A percentile compares a stretch with the other conserved stretches of the same genome.
Evolutionary conservation across 2,797 vertebrate genomes (phyloP).

Genomic region (Nannoperca australis): DNA sequence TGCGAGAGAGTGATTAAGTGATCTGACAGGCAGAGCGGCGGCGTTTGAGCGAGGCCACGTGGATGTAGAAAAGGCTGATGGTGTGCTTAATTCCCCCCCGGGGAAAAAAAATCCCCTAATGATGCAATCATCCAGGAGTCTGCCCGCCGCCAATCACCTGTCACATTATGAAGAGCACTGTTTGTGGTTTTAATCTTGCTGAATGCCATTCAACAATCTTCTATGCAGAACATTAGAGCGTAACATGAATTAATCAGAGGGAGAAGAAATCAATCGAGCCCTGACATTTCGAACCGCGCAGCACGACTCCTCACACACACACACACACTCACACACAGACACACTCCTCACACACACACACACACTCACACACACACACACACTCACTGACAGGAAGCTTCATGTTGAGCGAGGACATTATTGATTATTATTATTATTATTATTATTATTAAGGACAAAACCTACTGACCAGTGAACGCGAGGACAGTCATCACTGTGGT

Average conservation of each 20-base stretch:
- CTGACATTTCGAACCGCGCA: slow-evolving; percentile 83
- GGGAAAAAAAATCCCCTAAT: slow-evolving; percentile 64
- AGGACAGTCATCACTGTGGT: too few relatives aligned
- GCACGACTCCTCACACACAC: slow-evolving; percentile 61
- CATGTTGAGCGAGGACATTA: too few relatives aligned
- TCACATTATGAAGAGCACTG: slow-evolving; percentile 83
- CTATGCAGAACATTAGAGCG: slow-evolving; percentile 80
- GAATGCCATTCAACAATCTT: slow-evolving; percentile 82
- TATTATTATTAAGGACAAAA: too few relatives aligned
- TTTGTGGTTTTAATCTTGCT: slow-evolving; percentile 82
- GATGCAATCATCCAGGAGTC: slow-evolving; percentile 80
- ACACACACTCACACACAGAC: slow-evolving; percentile 26
- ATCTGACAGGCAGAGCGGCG: slow-evolving; percentile 47
- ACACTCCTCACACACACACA: slow-evolving; percentile 22
- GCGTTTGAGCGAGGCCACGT: slow-evolving; percentile 28
- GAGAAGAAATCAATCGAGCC: slow-evolving; percentile 85
- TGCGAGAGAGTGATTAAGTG: slow-evolving; percentile 35
- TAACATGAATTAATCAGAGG: slow-evolving; percentile 86
- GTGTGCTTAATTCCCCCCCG: slow-evolving; percentile 60
- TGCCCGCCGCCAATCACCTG: slow-evolving; percentile 82
- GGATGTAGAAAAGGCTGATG: slow-evolving; percentile 53
- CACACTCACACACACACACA: slow-evolving; percentile 30
- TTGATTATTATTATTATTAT: too few relatives aligned
- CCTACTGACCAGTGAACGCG: too few relatives aligned
- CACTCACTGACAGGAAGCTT: too few relatives aligned